Conservation (phyloP, 1,140 invertebrate species). For the Eciton burchellii region DNA sequence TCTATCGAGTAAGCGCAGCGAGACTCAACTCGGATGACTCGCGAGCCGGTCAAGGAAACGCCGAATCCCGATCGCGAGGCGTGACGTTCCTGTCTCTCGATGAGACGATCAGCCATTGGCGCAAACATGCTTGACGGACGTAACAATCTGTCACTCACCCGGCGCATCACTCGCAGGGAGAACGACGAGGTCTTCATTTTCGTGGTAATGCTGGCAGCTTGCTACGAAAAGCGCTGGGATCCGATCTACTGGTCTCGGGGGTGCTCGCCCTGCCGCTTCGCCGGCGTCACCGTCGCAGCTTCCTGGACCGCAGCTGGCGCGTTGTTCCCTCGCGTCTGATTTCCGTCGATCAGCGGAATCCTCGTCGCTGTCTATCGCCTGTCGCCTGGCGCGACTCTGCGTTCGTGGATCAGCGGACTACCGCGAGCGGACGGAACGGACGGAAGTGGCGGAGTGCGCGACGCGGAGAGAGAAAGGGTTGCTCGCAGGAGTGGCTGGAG, state of each 20-base stretch:
- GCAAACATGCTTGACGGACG: constrained; percentile 26
- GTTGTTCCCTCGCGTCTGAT: constrained; percentile 26
- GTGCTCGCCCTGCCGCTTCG: constrained; percentile 22
- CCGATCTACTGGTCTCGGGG: not conserved
- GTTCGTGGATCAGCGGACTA: not conserved
- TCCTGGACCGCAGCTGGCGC: constrained; percentile 11
- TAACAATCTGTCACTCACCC: constrained; percentile 86
- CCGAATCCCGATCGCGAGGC: too few relatives aligned
- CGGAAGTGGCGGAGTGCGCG: constrained; percentile 19
- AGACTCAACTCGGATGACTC: too few relatives aligned
- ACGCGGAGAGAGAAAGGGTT: constrained; percentile 36
- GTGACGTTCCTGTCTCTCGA: too few relatives aligned
- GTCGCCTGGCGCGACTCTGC: too few relatives aligned
- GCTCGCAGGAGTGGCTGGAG: constrained; percentile 67
- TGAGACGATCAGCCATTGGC: constrained; percentile 38
- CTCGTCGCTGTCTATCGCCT: too few relatives aligned
- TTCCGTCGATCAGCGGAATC: constrained; percentile 34
- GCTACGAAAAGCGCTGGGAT: constrained; percentile 26
- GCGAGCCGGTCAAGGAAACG: too few relatives aligned
- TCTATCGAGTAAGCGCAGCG: too few relatives aligned
- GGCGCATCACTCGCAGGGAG: constrained; percentile 91
- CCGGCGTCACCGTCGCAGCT: constrained; percentile 19
- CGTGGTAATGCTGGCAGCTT: constrained; percentile 81
- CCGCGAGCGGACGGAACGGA: constrained; percentile 33
- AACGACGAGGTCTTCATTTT: constrained; percentile 93